A percentile compares a stretch with the other conserved stretches of the same genome.
These are phyloP conservation scores for Muntiacus reevesi DNA, from an alignment of 2,113 vertebrate species.

Conservation along the genomic window DNA sequence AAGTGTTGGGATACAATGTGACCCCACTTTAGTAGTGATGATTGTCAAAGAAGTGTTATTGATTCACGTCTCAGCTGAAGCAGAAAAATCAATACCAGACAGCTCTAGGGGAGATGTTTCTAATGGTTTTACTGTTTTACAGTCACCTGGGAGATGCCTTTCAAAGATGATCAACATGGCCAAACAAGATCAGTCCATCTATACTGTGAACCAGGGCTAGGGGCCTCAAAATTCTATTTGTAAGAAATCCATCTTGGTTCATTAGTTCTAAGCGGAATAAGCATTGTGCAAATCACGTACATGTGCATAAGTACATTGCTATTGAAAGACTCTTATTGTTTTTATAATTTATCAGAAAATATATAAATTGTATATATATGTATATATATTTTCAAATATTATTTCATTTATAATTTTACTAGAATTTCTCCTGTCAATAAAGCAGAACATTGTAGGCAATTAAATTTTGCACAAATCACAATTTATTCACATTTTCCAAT, in stretches of 20 bases:
- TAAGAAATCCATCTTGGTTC: background rate
- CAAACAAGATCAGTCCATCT: background rate
- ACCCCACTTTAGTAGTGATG: conserved; percentile 54
- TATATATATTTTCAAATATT: background rate
- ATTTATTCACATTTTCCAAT: background rate
- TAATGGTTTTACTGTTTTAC: conserved; percentile 50
- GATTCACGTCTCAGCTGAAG: conserved; percentile 54
- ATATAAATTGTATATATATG: background rate
- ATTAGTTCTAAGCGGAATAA: background rate
- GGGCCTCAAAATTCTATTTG: background rate
- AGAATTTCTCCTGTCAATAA: background rate
- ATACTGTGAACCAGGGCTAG: background rate
- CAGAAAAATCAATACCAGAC: conserved; percentile 58
- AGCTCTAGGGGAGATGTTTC: conserved; percentile 37
- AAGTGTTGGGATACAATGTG: conserved; percentile 36
- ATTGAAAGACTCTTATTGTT: background rate
- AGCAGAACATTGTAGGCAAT: background rate
- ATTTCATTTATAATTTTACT: background rate
- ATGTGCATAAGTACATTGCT: background rate
- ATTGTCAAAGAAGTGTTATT: conserved; percentile 60
- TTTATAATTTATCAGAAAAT: background rate
- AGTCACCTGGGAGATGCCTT: conserved; percentile 45
- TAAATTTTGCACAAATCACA: background rate
- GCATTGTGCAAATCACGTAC: background rate
- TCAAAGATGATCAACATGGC: conserved; percentile 24